These are phyloP conservation scores for Andrena chrysosceles DNA, from an alignment of 2,888 invertebrate species.

Conservation along the genomic window DNA sequence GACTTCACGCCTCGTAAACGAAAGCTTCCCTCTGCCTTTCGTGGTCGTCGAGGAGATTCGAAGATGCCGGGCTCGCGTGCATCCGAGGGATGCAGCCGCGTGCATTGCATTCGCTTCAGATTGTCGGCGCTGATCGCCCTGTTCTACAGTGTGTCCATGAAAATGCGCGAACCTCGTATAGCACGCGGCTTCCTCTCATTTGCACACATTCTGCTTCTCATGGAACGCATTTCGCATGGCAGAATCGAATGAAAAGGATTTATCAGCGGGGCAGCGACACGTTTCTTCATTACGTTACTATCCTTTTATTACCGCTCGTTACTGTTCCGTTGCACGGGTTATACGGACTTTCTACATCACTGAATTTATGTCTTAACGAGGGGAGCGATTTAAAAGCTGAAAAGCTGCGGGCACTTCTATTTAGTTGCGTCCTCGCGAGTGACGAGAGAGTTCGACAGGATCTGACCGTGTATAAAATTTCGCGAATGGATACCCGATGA, in stretches of 20 bases:
- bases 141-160: not conserved
- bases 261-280: too few species aligned
- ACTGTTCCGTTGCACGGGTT: too few species aligned
- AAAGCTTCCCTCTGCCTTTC: conserved; percentile 53
- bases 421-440: too few species aligned
- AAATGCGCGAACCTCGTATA: conserved; percentile 1
- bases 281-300: too few species aligned
- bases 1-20: conserved; percentile 63
- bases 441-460: too few species aligned
- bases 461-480: too few species aligned
- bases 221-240: not conserved
- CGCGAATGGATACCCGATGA: not conserved
- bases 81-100: conserved; percentile 26
- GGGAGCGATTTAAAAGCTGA: too few species aligned
- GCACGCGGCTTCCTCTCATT: not conserved
- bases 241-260: not conserved
- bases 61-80: conserved; percentile 46
- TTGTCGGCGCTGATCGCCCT: conserved; percentile 41
- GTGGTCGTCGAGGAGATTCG: conserved; percentile 28
- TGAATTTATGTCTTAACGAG: too few species aligned
- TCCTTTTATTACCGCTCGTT: too few species aligned
- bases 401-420: too few species aligned
- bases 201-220: not conserved
- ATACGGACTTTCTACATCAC: too few species aligned
- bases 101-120: conserved; percentile 32